phyloP scores from a whole-genome alignment of 1,140 invertebrate genomes.

The Cydia pomonella region DNA sequence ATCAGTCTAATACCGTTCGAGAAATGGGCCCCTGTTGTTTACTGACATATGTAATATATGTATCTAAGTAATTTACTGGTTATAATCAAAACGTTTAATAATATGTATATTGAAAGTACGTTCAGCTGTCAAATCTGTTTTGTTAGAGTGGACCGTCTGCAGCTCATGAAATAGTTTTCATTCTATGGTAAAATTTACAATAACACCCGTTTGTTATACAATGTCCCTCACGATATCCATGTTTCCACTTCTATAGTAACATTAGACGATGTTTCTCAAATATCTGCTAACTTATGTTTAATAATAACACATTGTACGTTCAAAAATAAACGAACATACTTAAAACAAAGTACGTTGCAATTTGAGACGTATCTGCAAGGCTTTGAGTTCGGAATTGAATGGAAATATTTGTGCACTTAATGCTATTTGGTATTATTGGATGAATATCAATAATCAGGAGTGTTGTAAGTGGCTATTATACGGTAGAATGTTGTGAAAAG shows the following conservation, averaged over 20 bases:
- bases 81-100: too few relatives aligned
- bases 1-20: too few relatives aligned
- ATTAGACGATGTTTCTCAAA: constrained; percentile 71
- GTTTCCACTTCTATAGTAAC: constrained; percentile 62
- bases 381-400: background rate
- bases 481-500: constrained; percentile 49
- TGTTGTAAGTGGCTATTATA: constrained; percentile 54
- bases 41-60: too few relatives aligned
- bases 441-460: constrained; percentile 58
- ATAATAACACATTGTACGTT: constrained; percentile 55
- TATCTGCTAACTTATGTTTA: constrained; percentile 64
- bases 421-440: constrained; percentile 5
- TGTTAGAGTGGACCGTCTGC: too few relatives aligned
- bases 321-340: constrained; percentile 27
- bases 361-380: background rate
- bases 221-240: constrained; percentile 41
- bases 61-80: too few relatives aligned
- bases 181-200: background rate
- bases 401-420: background rate
- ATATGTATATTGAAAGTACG: too few relatives aligned
- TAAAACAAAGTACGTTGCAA: background rate
- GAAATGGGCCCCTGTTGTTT: too few relatives aligned
- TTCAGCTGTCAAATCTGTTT: too few relatives aligned
- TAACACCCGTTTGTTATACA: constrained; percentile 40
- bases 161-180: background rate